Base-by-base conservation (phyloP, 92 coral and sea anemone species). In the Anthopleura xanthogrammica region DNA sequence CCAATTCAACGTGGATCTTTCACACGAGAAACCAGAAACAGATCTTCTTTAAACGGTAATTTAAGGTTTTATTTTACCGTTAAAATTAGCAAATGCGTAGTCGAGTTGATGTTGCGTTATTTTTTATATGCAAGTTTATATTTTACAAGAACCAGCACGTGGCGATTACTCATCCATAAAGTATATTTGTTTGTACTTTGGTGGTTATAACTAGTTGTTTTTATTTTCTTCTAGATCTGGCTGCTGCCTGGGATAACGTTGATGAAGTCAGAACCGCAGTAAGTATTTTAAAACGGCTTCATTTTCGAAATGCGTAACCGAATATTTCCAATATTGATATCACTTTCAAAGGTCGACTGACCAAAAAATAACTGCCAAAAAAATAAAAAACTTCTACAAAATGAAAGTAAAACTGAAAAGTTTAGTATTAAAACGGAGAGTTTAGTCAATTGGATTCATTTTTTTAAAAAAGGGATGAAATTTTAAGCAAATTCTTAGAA, bases 211-310 rank as follows among this genome's bases (percentile, higher is more conserved):
- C 3, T n/a, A 62, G 24, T 77, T 76, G 42, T 36, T 72, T 11
- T 40, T 87, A 73, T 19, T 78, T 70, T 29, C 16, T 52, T 81
- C 55, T 85, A 96, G 99, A 92, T 79, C 80, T 96, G n/a, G 94
- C 90, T 29, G 98, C 93, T 71, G 99, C 98, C 64, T 95, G 96
- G 99, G 96, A 97, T 76, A 94, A 97, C 72, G 93, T 97, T 79
- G 99, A 86, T 36, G 98, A 94, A 85, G 95, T 88, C 48, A 94
- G 92, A 86, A 80, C 90, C 79, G 97, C 98, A 84, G 99, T 97
- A 84, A 97, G 97, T 89, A 54, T 12, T 77, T 23, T n/a, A 46
- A 41, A 41, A 75, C 55, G n/a, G 78, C 24, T 75, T 17, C 55
- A 17, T 42, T 42, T 17, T 75, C 57, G 57, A 42, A 50, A 19